phyloP scores from a whole-genome alignment of 2,113 vertebrate species.

The Amphiprion percula region DNA sequence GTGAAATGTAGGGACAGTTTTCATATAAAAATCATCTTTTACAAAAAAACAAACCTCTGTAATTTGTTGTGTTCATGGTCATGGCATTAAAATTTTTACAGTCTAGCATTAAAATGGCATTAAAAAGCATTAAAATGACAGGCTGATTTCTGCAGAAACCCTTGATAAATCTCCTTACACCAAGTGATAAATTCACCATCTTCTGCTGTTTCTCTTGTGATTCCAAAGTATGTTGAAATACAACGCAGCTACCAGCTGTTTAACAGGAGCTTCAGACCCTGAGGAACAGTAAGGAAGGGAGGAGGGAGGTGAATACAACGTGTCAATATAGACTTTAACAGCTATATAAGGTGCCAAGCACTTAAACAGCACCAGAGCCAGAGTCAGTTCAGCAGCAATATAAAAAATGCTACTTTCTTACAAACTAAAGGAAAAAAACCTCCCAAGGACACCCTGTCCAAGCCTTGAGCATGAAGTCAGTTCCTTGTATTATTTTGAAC shows the following conservation, averaged over 20 bases:
- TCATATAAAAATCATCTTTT: too few species aligned
- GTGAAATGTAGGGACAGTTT: too few species aligned
- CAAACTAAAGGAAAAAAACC: constrained; percentile 48
- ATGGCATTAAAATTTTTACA: too few species aligned
- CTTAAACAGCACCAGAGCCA: constrained; percentile 4
- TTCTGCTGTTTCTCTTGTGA: neutral
- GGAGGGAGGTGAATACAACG: constrained; percentile 8
- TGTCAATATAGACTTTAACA: constrained; percentile 6
- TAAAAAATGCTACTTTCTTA: constrained; percentile 11
- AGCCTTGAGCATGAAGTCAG: constrained; percentile 21
- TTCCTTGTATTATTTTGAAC: constrained; percentile 53
- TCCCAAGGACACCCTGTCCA: constrained; percentile 25
- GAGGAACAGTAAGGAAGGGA: neutral
- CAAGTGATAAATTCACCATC: neutral
- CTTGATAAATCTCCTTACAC: too few species aligned
- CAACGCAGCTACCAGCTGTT: neutral
- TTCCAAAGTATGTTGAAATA: too few species aligned
- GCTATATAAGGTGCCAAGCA: too few species aligned
- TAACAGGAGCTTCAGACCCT: constrained; percentile 3
- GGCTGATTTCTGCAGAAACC: too few species aligned
- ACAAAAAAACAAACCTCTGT: too few species aligned
- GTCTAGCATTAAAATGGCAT: too few species aligned
- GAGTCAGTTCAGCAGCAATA: neutral
- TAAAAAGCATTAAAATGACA: too few species aligned
- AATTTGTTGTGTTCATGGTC: too few species aligned